Conservation (phyloP, 2,113 vertebrate species). For the Melanocharis versteri region DNA sequence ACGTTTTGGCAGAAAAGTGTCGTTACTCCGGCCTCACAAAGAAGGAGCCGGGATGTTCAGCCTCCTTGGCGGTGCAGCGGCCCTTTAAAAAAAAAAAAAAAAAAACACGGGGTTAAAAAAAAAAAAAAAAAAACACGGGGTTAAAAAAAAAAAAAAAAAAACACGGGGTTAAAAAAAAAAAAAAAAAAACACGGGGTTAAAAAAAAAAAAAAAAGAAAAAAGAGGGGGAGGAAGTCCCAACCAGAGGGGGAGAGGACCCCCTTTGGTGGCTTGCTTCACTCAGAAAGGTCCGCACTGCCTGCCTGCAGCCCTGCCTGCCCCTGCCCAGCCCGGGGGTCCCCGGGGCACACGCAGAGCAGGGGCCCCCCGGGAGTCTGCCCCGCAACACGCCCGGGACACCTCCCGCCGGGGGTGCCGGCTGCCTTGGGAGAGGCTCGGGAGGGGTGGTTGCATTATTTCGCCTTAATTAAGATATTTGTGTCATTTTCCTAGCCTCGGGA, state of each 20-base stretch:
- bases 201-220: neutral
- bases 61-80: neutral
- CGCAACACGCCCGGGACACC: neutral
- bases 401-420: neutral
- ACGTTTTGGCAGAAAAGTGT: neutral
- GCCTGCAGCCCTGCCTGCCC: neutral
- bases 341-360: neutral
- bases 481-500: slow-evolving; percentile 31
- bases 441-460: neutral
- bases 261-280: neutral
- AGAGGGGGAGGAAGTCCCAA: accelerated
- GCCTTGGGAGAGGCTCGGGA: neutral
- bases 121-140: too few relatives aligned
- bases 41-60: slow-evolving; percentile 23
- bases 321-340: neutral
- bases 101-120: too few relatives aligned
- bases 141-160: too few relatives aligned
- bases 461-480: slow-evolving; percentile 60
- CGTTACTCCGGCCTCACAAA: neutral
- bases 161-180: too few relatives aligned
- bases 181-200: too few relatives aligned
- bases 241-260: neutral
- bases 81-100: neutral
- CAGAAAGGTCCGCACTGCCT: neutral
- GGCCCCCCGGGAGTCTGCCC: too few relatives aligned